Conservation (phyloP, 2,113 vertebrate genomes). For the Gambusia holbrooki region DNA sequence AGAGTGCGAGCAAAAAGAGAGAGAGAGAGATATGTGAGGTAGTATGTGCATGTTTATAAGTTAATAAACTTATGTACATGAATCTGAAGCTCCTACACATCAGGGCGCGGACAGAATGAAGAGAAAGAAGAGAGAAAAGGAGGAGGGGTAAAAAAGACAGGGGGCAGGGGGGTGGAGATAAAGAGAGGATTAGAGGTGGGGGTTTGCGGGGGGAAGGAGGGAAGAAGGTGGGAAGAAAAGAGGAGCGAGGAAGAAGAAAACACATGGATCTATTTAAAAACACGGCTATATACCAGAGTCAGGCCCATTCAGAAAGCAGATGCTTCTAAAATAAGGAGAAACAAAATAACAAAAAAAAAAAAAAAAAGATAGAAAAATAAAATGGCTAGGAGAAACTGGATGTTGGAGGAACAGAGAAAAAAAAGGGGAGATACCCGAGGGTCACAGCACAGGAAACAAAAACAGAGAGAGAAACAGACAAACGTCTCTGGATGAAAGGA, state of each 20-base stretch:
- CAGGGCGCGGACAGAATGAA: conserved; percentile 79
- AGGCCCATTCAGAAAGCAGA: conserved; percentile 75
- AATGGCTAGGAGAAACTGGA: conserved; percentile 44
- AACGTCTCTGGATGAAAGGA: conserved; percentile 70
- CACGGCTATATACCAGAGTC: conserved; percentile 76
- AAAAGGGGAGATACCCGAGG: conserved; percentile 49
- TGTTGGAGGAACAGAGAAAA: conserved; percentile 58
- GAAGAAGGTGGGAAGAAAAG: conserved; percentile 65
- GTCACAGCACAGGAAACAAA: conserved; percentile 68
- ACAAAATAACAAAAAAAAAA: conserved; percentile 13
- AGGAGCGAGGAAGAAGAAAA: conserved; percentile 80
- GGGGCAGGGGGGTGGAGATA: conserved; percentile 66
- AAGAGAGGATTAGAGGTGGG: conserved; percentile 73
- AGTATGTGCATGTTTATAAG: conserved; percentile 80
- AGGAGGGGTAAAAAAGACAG: conserved; percentile 64
- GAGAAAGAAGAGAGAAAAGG: conserved; percentile 65
- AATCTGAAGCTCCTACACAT: conserved; percentile 79
- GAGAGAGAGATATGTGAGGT: conserved; percentile 74
- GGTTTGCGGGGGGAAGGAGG: conserved; percentile 51
- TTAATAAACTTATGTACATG: conserved; percentile 82
- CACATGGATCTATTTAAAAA: conserved; percentile 81
- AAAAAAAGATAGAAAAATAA: conserved; percentile 8
- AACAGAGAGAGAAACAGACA: conserved; percentile 67
- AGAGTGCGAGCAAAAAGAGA: conserved; percentile 71
- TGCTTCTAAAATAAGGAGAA: conserved; percentile 56